Conservation (phyloP, 2,888 invertebrate species). For the Eupithecia centaureata region DNA sequence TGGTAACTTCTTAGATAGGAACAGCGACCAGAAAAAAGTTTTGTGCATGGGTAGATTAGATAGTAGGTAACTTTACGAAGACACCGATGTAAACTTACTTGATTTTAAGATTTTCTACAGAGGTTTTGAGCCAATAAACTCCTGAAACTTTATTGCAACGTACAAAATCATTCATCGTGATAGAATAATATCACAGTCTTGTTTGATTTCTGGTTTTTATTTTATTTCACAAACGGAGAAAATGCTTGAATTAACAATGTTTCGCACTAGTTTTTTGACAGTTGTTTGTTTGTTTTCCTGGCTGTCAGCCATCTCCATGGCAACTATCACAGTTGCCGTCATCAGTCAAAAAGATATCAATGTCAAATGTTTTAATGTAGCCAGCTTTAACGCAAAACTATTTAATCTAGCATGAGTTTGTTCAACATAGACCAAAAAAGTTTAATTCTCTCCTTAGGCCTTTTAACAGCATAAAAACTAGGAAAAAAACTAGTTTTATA, state of each 20-base stretch:
- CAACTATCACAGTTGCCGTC: not conserved
- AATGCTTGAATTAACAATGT: too few species aligned
- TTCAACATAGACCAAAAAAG: not conserved
- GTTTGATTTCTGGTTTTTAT: not conserved
- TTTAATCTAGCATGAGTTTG: not conserved
- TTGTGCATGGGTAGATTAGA: too few species aligned
- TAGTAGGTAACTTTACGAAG: too few species aligned
- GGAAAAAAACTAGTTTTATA: too few species aligned
- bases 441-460: too few species aligned
- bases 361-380: not conserved
- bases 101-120: conserved; percentile 77
- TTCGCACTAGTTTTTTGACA: not conserved
- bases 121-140: conserved; percentile 79
- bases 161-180: conserved; percentile 65
- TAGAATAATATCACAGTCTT: not conserved
- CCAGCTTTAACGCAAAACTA: not conserved
- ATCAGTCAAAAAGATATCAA: not conserved
- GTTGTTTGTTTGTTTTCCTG: not conserved
- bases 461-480: too few species aligned
- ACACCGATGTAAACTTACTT: conserved; percentile 67
- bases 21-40: too few species aligned
- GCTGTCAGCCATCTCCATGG: not conserved
- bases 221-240: not conserved
- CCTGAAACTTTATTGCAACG: conserved; percentile 72
- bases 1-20: too few species aligned